A percentile compares a stretch with the other conserved stretches of the same genome.
Evolutionary conservation across 2,113 vertebrate species (phyloP).

Genomic region (Eonycteris spelaea): DNA sequence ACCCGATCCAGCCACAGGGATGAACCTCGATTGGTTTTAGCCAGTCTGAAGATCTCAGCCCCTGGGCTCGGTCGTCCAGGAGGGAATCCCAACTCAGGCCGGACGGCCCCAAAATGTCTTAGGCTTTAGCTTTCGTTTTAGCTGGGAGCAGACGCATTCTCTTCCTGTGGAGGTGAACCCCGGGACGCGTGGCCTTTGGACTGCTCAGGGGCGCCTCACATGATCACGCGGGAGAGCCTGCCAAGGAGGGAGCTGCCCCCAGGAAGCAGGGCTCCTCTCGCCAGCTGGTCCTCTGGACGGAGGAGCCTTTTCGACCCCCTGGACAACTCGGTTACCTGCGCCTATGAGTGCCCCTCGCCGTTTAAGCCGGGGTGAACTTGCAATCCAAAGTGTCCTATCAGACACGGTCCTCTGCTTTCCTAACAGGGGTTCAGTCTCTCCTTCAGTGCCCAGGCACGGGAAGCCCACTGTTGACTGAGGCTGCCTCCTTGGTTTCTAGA

Average conservation of each 20-base stretch:
- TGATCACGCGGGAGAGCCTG: neutral
- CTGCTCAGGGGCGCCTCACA: neutral
- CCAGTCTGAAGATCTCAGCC: neutral
- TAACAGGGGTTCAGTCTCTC: neutral
- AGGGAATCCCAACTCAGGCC: neutral
- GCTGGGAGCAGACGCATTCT: too few relatives aligned
- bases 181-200: accelerated
- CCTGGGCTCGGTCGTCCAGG: neutral
- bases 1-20: neutral
- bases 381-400: accelerated
- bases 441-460: too few relatives aligned
- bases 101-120: too few relatives aligned
- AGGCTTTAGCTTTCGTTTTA: accelerated
- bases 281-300: accelerated
- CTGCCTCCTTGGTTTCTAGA: neutral
- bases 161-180: neutral
- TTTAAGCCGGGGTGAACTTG: neutral
- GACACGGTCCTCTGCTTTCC: accelerated
- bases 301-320: neutral
- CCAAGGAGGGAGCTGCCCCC: accelerated
- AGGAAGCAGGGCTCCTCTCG: neutral
- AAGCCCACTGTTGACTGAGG: neutral
- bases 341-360: accelerated
- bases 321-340: accelerated
- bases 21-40: too few relatives aligned